These are phyloP conservation scores for Sigmodon hispidus DNA, from an alignment of 2,113 vertebrate genomes.

Conservation along the genomic window DNA sequence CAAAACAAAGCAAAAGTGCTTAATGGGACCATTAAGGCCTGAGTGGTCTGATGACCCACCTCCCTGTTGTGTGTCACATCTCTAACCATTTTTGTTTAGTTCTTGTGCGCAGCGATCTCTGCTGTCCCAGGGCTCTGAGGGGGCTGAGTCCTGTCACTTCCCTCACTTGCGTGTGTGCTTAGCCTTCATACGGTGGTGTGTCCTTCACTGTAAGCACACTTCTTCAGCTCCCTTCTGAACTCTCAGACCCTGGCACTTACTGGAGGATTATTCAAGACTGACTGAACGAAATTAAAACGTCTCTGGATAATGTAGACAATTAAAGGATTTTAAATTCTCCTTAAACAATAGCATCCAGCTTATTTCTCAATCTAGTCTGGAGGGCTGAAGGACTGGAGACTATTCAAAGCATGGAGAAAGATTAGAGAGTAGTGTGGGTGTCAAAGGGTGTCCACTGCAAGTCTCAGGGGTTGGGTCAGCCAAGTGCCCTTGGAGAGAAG, in stretches of 20 bases:
- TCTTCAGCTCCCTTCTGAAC: no score
- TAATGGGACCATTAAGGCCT: neutral
- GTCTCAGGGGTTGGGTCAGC: neutral
- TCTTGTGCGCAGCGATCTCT: neutral
- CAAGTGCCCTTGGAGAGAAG: neutral
- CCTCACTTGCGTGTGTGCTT: neutral
- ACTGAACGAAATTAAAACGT: neutral
- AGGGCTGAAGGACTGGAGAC: neutral
- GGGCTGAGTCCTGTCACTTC: neutral
- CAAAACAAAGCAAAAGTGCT: neutral
- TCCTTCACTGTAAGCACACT: neutral
- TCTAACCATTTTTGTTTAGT: neutral
- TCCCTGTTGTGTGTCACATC: neutral
- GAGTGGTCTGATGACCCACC: neutral
- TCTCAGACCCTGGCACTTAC: neutral
- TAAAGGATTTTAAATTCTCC: neutral
- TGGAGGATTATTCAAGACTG: no score
- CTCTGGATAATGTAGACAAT: neutral
- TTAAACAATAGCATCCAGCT: neutral
- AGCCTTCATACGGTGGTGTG: neutral
- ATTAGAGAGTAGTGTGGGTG: neutral
- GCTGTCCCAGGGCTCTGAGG: neutral
- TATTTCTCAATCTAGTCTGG: neutral
- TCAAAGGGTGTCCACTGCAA: neutral
- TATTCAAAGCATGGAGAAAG: neutral